These are phyloP conservation scores for Nomada goodeniana DNA, from an alignment of 2,888 invertebrate genomes.

Conservation along the genomic window DNA sequence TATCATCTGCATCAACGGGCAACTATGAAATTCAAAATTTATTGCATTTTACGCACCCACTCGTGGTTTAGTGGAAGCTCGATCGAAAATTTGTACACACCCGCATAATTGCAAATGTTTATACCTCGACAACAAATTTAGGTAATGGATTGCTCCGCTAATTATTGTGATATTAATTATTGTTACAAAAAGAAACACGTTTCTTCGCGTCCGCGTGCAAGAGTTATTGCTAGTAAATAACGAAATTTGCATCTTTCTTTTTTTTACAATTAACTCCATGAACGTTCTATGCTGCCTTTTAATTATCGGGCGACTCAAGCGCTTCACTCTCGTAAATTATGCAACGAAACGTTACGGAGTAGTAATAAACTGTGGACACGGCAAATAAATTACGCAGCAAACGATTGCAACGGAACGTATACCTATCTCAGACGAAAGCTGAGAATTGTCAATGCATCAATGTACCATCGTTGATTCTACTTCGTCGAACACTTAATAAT, in stretches of 20 bases:
- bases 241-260: background rate
- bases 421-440: background rate
- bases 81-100: no score
- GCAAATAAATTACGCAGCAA: background rate
- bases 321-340: background rate
- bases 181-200: background rate
- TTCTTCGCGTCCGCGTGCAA: background rate
- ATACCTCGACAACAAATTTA: background rate
- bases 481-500: no score
- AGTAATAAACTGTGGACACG: background rate
- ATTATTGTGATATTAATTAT: background rate
- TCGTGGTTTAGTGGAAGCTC: no score
- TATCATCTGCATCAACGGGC: no score
- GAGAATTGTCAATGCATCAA: no score
- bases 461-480: no score
- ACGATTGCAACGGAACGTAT: background rate
- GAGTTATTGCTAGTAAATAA: background rate
- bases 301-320: background rate
- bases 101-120: no score
- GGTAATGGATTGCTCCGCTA: background rate
- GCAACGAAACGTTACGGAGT: background rate
- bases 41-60: no score
- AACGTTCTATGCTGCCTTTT: background rate
- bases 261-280: slow-evolving; percentile 12
- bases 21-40: no score